Evolutionary conservation across 2,113 vertebrate genomes (phyloP), one percentile per base, ranked within the genome.

Genomic region (Mus spicilegus): DNA sequence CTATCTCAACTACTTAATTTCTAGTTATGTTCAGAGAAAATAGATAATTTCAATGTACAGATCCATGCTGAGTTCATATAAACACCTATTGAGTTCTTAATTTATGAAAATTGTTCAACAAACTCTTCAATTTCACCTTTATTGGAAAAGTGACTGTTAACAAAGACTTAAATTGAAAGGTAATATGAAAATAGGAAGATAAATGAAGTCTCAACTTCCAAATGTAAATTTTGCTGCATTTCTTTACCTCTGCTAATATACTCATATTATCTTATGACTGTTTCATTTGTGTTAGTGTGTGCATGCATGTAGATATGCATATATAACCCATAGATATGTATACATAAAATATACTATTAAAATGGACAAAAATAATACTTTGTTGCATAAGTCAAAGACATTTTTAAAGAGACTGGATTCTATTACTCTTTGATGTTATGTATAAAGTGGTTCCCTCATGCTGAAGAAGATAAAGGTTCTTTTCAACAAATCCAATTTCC

Each of bases 11-110:
- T 56, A 73, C 1, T 20, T 58, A 54, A 33, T 87, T 93, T 93
- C 26, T 85, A 46, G 16, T 51, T 81, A 69, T 91, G 16, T 91
- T 93, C 67, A 95, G 42, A 89, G 82, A 91, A 97, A 97, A 87
- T 93, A 10, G 28, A 46, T 67, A 65, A 51, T 84, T 95, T 95
- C 42, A 70, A 73, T 8, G 87, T 84, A 95, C 72, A 77, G 17
- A 77, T 12, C 22, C 30, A 87, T 56, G 76, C 2, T 67, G 63
- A 95, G 33, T 24, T 84, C 26, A 95, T 78, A 30, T 80, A 94
- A 67, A 10, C 82, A 28, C 4, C 24, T 82, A 67, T 67, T 85
- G 75, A 87, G 77, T 90, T 96, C 80, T 46, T 67, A 88, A 67
- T 89, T 94, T 63, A 54, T 92, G 46, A 76, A 54, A 95, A 95